A percentile compares a stretch with the other conserved stretches of the same genome.
Conservation (phyloP, 2,888 invertebrate species). For the Drosophila affinis region DNA sequence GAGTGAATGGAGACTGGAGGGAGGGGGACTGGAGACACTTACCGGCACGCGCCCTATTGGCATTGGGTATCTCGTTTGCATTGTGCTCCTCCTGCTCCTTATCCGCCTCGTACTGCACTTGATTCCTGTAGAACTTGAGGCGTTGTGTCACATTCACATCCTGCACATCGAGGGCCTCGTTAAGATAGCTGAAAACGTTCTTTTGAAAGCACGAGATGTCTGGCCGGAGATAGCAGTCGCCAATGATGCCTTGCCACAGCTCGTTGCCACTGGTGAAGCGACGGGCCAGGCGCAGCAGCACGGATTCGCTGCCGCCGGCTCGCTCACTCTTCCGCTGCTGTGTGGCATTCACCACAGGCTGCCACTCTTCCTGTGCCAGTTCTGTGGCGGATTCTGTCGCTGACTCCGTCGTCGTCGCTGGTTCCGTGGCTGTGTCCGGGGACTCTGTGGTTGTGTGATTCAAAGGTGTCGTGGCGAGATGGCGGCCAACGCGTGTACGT, state of each 20-base stretch:
- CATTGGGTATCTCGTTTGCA: slow-evolving; percentile 4
- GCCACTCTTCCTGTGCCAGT: slow-evolving; percentile 60
- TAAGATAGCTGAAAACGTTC: slow-evolving; percentile 90
- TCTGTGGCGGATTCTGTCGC: slow-evolving; percentile 16
- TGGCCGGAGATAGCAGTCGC: slow-evolving; percentile 88
- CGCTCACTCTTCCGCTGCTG: slow-evolving; percentile 24
- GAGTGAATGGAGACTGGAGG: not conserved
- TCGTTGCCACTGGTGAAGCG: slow-evolving; percentile 86
- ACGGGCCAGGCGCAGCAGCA: slow-evolving; percentile 71
- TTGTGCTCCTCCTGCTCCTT: slow-evolving; percentile 38
- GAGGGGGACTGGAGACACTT: slow-evolving; percentile 27
- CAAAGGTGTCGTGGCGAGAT: slow-evolving; percentile 55
- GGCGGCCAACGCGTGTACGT: slow-evolving; percentile 28
- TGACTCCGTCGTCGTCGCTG: not conserved
- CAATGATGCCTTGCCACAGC: slow-evolving; percentile 90
- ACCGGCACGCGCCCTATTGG: slow-evolving; percentile 57
- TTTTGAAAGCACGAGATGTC: slow-evolving; percentile 90
- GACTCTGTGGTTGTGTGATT: slow-evolving; percentile 27
- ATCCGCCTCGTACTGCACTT: slow-evolving; percentile 85
- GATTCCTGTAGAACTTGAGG: slow-evolving; percentile 87
- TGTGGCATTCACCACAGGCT: slow-evolving; percentile 54
- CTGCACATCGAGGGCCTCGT: slow-evolving; percentile 87
- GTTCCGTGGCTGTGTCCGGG: no score
- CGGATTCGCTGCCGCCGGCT: slow-evolving; percentile 63
- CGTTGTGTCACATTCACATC: slow-evolving; percentile 88